Evolutionary conservation across 1,140 invertebrate genomes (phyloP).

Genomic region (Drosophila murphyi): DNA sequence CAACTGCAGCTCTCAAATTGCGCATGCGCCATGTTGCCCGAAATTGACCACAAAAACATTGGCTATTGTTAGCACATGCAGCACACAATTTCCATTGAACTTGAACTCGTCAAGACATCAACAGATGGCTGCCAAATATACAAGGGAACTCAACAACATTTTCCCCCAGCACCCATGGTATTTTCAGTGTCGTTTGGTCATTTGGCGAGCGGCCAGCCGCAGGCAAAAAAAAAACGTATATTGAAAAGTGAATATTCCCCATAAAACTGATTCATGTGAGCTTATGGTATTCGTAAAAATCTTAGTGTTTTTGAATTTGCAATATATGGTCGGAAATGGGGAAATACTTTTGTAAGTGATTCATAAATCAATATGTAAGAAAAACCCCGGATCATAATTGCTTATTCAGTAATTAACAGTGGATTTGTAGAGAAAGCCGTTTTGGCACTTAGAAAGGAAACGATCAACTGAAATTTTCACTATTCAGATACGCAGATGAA

Average conservation of each 20-base stretch:
- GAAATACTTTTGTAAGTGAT: background rate
- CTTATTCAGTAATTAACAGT: conserved; percentile 30
- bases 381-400: conserved; percentile 31
- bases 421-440: conserved; percentile 25
- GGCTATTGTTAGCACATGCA: background rate
- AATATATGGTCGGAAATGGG: background rate
- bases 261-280: conserved; percentile 32
- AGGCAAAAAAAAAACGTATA: conserved; percentile 21
- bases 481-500: conserved; percentile 16
- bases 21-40: conserved; percentile 42
- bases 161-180: background rate
- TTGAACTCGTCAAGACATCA: conserved; percentile 39
- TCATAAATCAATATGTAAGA: conserved; percentile 2
- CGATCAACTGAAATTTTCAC: conserved; percentile 5
- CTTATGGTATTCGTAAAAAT: conserved; percentile 4
- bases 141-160: conserved; percentile 3
- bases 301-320: background rate
- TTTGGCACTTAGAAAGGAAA: conserved; percentile 40
- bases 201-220: conserved; percentile 33
- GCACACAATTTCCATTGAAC: conserved; percentile 38
- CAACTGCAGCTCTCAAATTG: conserved; percentile 31
- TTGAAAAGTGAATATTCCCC: conserved; percentile 14
- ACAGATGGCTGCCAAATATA: conserved; percentile 17
- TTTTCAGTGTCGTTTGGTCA: background rate
- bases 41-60: background rate